phyloP scores from a whole-genome alignment of 2,797 vertebrate species.

The Lutjanus campechanus region DNA sequence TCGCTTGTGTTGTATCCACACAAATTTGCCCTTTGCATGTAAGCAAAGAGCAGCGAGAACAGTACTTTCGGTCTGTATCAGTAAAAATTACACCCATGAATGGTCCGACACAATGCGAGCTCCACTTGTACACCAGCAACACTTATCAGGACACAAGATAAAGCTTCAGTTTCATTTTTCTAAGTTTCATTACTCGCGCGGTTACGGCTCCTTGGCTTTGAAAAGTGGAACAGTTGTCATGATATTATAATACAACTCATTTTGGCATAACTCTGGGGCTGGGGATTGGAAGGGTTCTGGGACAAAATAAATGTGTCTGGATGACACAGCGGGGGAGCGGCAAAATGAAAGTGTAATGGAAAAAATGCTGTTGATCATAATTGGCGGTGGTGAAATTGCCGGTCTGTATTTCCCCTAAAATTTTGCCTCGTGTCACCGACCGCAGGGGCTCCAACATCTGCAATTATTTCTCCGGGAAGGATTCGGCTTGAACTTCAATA shows the following conservation, averaged over 20 bases:
- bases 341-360: constrained; percentile 54
- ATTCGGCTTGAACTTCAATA: constrained; percentile 68
- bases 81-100: background rate
- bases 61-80: background rate
- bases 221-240: constrained; percentile 34
- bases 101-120: background rate
- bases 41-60: background rate
- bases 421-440: constrained; percentile 42
- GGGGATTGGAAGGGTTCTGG: constrained; percentile 15
- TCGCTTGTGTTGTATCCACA: background rate
- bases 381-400: constrained; percentile 63
- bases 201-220: constrained; percentile 19
- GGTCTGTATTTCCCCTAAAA: constrained; percentile 63
- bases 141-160: background rate
- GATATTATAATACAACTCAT: constrained; percentile 27
- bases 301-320: constrained; percentile 41
- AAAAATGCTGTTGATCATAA: constrained; percentile 65
- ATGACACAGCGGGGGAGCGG: constrained; percentile 40
- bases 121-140: background rate
- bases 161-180: background rate
- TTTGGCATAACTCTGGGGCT: background rate
- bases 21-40: background rate
- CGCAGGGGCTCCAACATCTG: constrained; percentile 58
- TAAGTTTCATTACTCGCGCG: background rate
- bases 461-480: constrained; percentile 76